Conservation (phyloP, 2,888 invertebrate genomes). For the Cheilosia pagana region DNA sequence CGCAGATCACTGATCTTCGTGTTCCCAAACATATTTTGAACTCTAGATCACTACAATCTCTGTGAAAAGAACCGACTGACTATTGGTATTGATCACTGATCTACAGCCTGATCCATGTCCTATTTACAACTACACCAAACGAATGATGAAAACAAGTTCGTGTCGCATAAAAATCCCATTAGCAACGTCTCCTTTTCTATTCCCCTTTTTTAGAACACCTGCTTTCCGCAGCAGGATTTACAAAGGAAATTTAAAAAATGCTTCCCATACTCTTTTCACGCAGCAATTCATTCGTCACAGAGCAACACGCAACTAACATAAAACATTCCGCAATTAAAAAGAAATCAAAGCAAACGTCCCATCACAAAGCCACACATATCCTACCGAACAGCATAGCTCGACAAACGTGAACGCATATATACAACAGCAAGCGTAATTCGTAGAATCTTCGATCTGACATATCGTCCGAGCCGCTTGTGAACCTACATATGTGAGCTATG, state of each 20-base stretch:
- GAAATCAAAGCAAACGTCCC: slow-evolving; percentile 52
- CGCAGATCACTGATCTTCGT: too few relatives aligned
- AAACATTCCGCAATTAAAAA: slow-evolving; percentile 57
- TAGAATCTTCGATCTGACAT: slow-evolving; percentile 47
- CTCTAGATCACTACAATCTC: too few relatives aligned
- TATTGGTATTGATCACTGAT: too few relatives aligned
- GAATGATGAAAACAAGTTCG: too few relatives aligned
- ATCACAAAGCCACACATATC: slow-evolving; percentile 21
- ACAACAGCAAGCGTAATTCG: slow-evolving; percentile 35
- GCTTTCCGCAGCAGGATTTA: slow-evolving; percentile 26
- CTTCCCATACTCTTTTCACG: slow-evolving; percentile 13
- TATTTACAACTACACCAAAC: too few relatives aligned
- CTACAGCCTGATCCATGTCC: too few relatives aligned
- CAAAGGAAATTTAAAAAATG: slow-evolving; percentile 39
- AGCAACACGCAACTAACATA: neutral
- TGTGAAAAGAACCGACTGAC: too few relatives aligned
- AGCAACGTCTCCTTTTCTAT: neutral
- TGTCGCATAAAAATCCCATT: neutral
- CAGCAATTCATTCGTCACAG: slow-evolving; percentile 9
- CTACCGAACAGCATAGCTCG: slow-evolving; percentile 21
- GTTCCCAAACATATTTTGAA: too few relatives aligned
- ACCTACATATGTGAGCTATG: slow-evolving; percentile 55
- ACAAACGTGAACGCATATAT: neutral
- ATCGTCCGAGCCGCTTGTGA: slow-evolving; percentile 22
- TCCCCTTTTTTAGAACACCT: slow-evolving; percentile 2